phyloP scores from a whole-genome alignment of 1,140 invertebrate species.

The Cydia fagiglandana region DNA sequence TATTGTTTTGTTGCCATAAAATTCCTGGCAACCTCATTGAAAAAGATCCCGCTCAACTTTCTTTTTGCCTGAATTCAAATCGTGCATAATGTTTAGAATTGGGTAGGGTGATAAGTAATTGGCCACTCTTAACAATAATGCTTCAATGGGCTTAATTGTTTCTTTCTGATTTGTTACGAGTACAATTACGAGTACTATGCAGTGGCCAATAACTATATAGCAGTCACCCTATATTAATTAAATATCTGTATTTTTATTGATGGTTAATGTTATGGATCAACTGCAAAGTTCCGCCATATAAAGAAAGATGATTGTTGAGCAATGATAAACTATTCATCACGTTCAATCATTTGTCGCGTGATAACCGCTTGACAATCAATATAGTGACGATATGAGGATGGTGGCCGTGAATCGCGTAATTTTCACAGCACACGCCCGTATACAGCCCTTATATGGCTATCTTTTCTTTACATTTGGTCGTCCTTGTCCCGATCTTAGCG shows the following conservation, averaged over 20 bases:
- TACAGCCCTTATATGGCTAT: conserved; percentile 4
- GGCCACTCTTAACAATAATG: too few relatives aligned
- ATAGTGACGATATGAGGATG: not conserved
- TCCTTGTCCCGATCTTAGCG: not conserved
- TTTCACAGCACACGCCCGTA: not conserved
- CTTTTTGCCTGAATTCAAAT: not conserved
- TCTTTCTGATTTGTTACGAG: too few relatives aligned
- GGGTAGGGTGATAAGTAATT: too few relatives aligned
- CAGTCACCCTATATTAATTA: too few relatives aligned
- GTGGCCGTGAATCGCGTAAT: not conserved
- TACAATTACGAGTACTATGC: too few relatives aligned
- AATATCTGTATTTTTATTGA: not conserved
- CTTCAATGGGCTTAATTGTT: too few relatives aligned
- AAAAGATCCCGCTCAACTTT: not conserved
- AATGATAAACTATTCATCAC: conserved; percentile 11
- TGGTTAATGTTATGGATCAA: not conserved
- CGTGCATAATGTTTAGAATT: too few relatives aligned
- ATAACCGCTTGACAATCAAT: conserved; percentile 6
- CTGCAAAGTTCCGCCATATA: too few relatives aligned
- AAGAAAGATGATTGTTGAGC: not conserved
- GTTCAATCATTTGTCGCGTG: not conserved
- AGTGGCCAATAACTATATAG: too few relatives aligned
- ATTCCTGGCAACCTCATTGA: not conserved
- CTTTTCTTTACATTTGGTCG: conserved; percentile 1
- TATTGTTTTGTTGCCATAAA: not conserved